Percentiles rank a stretch among this genome's conserved stretches.
Conservation (phyloP, 1,140 invertebrate genomes). For the Drosophila serrata region DNA sequence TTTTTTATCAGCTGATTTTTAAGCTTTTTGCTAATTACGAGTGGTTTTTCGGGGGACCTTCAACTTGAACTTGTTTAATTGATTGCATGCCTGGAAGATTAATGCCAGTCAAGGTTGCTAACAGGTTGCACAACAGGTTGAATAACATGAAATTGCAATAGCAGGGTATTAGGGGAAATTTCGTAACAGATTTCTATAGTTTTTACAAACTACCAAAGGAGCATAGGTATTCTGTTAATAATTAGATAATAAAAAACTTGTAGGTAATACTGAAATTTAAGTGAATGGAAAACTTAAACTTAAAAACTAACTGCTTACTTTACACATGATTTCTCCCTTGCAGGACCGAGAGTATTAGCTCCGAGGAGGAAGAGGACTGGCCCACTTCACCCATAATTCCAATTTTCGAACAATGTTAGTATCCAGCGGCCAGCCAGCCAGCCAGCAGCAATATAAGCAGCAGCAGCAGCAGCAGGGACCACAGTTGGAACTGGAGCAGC, state of each 20-base stretch:
- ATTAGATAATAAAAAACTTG: not conserved
- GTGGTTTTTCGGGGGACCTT: constrained; percentile 35
- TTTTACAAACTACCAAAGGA: not conserved
- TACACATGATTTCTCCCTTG: constrained; percentile 15
- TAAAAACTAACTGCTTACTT: not conserved
- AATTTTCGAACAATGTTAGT: constrained; percentile 86
- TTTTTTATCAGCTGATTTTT: constrained; percentile 38
- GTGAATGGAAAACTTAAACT: too few relatives aligned
- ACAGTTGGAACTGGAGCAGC: constrained; percentile 58
- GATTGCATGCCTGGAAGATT: not conserved
- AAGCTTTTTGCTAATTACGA: constrained; percentile 7
- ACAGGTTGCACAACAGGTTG: not conserved
- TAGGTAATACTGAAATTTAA: too few relatives aligned
- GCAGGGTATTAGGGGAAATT: not conserved
- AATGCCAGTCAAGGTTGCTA: constrained; percentile 2
- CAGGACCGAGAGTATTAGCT: constrained; percentile 88
- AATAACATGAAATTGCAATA: not conserved
- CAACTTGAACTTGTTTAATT: constrained; percentile 52
- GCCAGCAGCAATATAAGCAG: constrained; percentile 23
- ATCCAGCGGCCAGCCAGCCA: constrained; percentile 58
- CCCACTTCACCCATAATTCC: constrained; percentile 88
- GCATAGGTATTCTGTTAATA: not conserved
- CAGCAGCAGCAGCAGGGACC: constrained; percentile 43
- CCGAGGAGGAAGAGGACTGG: constrained; percentile 87
- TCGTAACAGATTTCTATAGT: not conserved